These are phyloP conservation scores for Episyrphus balteatus DNA, from an alignment of 1,140 invertebrate genomes.

Conservation along the genomic window DNA sequence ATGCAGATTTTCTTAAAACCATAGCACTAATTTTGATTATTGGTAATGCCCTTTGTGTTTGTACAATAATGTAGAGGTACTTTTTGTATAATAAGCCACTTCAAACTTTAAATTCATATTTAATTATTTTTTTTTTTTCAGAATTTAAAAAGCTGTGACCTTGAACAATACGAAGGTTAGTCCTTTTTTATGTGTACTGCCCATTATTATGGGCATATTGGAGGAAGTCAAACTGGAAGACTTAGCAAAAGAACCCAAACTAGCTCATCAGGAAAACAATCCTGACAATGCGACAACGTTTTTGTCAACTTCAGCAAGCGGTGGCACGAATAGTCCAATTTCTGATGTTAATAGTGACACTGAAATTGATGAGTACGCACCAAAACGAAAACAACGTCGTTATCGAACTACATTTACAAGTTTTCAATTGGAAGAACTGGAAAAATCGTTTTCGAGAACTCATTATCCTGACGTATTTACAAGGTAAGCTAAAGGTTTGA, in stretches of 20 bases:
- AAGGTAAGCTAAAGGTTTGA: slow-evolving; percentile 49
- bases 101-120: no score
- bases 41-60: no score
- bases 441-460: slow-evolving; percentile 93
- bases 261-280: slow-evolving; percentile 28
- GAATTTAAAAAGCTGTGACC: no score
- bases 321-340: slow-evolving; percentile 43
- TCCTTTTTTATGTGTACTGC: no score
- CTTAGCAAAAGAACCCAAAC: slow-evolving; percentile 42
- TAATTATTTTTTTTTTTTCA: no score
- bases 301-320: slow-evolving; percentile 22
- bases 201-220: slow-evolving; percentile 45
- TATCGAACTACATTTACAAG: slow-evolving; percentile 92
- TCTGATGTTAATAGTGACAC: slow-evolving; percentile 61
- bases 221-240: slow-evolving; percentile 44
- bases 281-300: slow-evolving; percentile 23
- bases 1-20: no score
- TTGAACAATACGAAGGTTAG: no score
- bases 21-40: no score
- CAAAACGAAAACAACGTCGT: slow-evolving; percentile 81
- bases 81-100: no score
- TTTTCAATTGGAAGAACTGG: slow-evolving; percentile 90
- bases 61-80: no score
- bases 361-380: slow-evolving; percentile 67
- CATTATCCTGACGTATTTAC: slow-evolving; percentile 98